Base-by-base conservation (phyloP, 37 sponge, comb jelly and placozoan species). In the Oscarella lobularis region DNA sequence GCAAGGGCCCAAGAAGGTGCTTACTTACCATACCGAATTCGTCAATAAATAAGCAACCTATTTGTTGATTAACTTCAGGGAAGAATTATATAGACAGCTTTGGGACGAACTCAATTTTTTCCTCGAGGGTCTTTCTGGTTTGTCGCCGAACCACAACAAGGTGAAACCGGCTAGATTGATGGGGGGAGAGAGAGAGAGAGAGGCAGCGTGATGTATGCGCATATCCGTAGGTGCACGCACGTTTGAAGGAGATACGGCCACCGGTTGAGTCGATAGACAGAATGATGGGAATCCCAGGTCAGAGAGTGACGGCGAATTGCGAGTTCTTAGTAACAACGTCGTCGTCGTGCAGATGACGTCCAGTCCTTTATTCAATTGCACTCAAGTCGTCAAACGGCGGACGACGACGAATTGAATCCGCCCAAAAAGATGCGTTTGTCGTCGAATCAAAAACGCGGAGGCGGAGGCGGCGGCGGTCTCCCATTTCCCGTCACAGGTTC, bases 51-150 rank as follows among this genome's bases (percentile, higher is more conserved):
- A n/a, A n/a, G n/a, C n/a, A n/a, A n/a, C n/a, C n/a, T n/a, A n/a
- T n/a, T n/a, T n/a, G n/a, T n/a, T n/a, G n/a, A n/a, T n/a, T n/a
- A n/a, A n/a, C n/a, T 30, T 31, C 67, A 89, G 93, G 69, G 94
- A 93, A 0, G 94, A 93, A 67, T 87, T 87, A 74, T 93, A 93
- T 66, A 74, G 77, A 0, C 77, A 66, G 33, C 69, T 89, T 38
- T 93, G 94, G 94, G 40, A 32, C 2, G 94, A 93, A 74, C 77
- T 93, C 36, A 38, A 9, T 31, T 4, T 35, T 37, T 30, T 39
- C 39, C 9, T 66, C 33, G 5, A 40, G 36, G 14, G 48, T 34
- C 37, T 37, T 65, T 2, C 66, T 2, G 27, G n/a, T 5, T 3
- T 67, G 66, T 0, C 60, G 9, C 20, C 60, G 60, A 48, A 48